Base-by-base conservation (phyloP, 2,797 vertebrate species). In the Hirundo rustica region DNA sequence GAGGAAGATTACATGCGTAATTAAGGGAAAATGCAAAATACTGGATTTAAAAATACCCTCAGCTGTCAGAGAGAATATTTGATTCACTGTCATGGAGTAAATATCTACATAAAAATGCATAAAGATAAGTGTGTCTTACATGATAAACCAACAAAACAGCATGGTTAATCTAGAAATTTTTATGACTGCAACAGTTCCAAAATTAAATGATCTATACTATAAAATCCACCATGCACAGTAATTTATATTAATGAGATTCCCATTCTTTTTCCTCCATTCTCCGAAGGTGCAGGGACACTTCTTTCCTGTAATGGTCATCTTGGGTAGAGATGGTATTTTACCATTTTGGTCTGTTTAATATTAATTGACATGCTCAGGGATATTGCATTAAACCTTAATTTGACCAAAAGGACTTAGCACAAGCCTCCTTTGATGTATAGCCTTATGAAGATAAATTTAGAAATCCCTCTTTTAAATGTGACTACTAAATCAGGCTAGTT, bases 341-440 rank as follows among this genome's bases (percentile, higher is more conserved):
- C 91, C 54, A 36, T 82, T 92, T 90, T 85, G 71, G 73, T 55
- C 83, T 72, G 48, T 64, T 96, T 96, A 83, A 96, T 96, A 97
- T 80, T 95, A 96, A 97, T 34, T 86, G 68, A 75, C 92, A 60
- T 83, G 88, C 91, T 94, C 74, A 45, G 78, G 40, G 83, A 93
- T 93, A 94, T 78, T 87, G 82, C 88, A 72, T 93, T 97, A 97
- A 96, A 92, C 88, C 92, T 76, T 92, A 85, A 91, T 85, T 94
- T 54, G 40, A 93, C 82, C 79, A 83, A 87, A 88, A 89, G 81
- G 92, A 77, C 92, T 96, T 96, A 96, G 54, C 90, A 74, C 68
- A 95, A 96, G 62, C 50, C 34, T 93, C 83, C 94, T 96, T 96
- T 95, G 95, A 97, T 96, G 94, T 90, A 78, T 34, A 72, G 54